phyloP scores from a whole-genome alignment of 2,113 vertebrate species.

The Polypterus bichir region DNA sequence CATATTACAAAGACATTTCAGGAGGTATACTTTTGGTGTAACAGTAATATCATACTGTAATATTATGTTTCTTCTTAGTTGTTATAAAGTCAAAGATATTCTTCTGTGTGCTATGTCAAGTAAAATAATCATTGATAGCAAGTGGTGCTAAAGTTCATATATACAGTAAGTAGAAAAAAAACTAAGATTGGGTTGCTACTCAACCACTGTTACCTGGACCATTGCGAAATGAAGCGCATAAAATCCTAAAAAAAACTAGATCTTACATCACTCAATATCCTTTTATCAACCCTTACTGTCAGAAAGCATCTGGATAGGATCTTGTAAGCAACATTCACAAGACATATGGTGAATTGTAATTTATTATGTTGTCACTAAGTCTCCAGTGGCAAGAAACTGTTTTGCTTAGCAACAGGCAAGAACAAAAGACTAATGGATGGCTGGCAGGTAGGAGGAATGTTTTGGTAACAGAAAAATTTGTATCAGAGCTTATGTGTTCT shows the following conservation, averaged over 20 bases:
- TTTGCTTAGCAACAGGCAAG: conserved; percentile 43
- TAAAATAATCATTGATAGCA: no score
- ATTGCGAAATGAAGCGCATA: no score
- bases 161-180: no score
- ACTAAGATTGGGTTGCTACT: no score
- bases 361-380: conserved; percentile 44
- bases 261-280: conserved; percentile 7
- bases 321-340: conserved; percentile 23
- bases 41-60: no score
- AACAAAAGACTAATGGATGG: conserved; percentile 35
- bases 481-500: conserved; percentile 40
- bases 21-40: no score
- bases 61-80: no score
- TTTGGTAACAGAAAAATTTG: conserved; percentile 44
- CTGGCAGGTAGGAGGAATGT: conserved; percentile 39
- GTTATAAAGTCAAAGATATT: no score
- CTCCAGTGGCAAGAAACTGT: conserved; percentile 38
- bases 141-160: no score
- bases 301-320: conserved; percentile 39
- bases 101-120: no score
- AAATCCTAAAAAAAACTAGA: neutral
- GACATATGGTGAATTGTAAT: conserved; percentile 44
- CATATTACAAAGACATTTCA: no score
- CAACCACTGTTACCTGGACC: no score
- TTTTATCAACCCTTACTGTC: conserved; percentile 12